A percentile compares a stretch with the other conserved stretches of the same genome.
phyloP scores from a whole-genome alignment of 2,797 vertebrate species.

The Ctenopoma multispine region DNA sequence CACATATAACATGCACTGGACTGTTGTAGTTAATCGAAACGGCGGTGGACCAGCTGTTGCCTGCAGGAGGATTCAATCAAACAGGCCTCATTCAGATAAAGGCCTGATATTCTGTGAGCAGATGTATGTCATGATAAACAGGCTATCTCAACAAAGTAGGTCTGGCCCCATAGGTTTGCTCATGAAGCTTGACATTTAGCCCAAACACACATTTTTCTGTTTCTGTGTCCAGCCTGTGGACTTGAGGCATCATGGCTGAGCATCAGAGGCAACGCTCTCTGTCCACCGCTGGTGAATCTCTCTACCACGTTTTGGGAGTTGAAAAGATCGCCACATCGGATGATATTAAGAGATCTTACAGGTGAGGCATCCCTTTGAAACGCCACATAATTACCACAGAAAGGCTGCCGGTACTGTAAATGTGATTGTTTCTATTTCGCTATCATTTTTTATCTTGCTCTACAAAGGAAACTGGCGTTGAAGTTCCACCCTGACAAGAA shows the following conservation, averaged over 20 bases:
- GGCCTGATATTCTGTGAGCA: conserved; percentile 1
- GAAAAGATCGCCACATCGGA: conserved; percentile 95
- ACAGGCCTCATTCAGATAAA: conserved; percentile 15
- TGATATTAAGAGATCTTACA: conserved; percentile 98
- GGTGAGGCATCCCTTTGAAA: conserved; percentile 81
- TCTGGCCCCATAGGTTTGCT: background rate
- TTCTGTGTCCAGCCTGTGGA: conserved; percentile 70
- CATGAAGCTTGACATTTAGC: background rate
- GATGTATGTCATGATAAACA: conserved; percentile 1
- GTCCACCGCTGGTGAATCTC: conserved; percentile 96
- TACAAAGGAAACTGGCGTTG: conserved; percentile 93
- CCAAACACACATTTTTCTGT: conserved; percentile 18
- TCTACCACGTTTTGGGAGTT: conserved; percentile 93
- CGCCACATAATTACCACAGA: background rate
- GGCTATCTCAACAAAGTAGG: background rate
- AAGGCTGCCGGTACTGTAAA: background rate
- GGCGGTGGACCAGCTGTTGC: conserved; percentile 44
- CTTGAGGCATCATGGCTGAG: conserved; percentile 89
- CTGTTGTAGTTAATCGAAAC: conserved; percentile 16
- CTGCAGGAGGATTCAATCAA: conserved; percentile 30
- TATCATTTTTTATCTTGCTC: background rate
- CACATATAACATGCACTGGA: background rate
- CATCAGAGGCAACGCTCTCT: conserved; percentile 98
- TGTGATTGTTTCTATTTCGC: background rate
- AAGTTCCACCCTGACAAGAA: conserved; percentile 99